A percentile compares a stretch with the other conserved stretches of the same genome.
These are phyloP conservation scores for Tetraneura akinire DNA, from an alignment of 1,140 invertebrate species.

Conservation along the genomic window DNA sequence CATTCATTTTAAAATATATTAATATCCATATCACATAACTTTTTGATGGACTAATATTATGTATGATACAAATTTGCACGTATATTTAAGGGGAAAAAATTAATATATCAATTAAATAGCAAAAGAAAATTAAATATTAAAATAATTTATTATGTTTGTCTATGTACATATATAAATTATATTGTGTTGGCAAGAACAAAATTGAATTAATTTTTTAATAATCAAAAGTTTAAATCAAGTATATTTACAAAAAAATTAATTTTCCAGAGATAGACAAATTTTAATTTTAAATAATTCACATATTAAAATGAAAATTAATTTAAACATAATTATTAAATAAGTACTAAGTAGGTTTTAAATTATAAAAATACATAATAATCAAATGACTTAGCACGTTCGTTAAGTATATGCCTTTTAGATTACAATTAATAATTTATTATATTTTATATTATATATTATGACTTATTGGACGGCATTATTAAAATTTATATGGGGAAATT, in stretches of 20 bases:
- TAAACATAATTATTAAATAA: not conserved
- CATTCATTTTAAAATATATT: not conserved
- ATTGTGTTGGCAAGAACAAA: conserved; percentile 13
- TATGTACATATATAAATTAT: not conserved
- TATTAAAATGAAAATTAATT: no score
- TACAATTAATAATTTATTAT: not conserved
- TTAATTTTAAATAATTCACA: no score
- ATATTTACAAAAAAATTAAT: no score
- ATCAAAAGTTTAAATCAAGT: not conserved
- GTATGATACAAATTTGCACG: no score
- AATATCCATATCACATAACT: not conserved
- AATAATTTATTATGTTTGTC: no score
- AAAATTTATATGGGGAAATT: not conserved
- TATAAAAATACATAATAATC: not conserved
- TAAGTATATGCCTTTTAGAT: not conserved
- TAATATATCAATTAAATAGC: not conserved
- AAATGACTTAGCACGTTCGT: not conserved
- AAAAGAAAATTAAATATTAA: not conserved
- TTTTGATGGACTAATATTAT: no score
- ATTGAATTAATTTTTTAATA: no score
- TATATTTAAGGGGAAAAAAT: no score
- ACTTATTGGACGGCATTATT: conserved; percentile 8
- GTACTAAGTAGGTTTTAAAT: not conserved
- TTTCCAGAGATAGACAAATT: not conserved
- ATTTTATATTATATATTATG: not conserved